Evolutionary conservation across 2,888 invertebrate species (phyloP), one percentile per base, ranked within the genome.

Genomic region (Tipula confusa): DNA sequence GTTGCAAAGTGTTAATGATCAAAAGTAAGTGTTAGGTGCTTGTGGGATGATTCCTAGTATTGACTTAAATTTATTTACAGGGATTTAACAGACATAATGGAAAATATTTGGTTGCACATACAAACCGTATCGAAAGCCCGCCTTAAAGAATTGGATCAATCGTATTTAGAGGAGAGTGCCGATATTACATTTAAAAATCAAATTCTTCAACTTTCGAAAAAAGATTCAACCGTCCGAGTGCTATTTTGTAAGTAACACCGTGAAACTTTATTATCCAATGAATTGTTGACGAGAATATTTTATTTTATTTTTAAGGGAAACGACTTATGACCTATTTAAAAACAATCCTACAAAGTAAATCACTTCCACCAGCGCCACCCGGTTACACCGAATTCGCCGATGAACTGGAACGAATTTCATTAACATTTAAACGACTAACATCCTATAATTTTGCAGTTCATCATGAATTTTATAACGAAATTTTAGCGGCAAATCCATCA

Each of bases 381-480:
- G 90, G 90, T 6, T 90, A 88, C 83, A 85, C 33, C n/a, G 89
- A 89, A 79, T 89, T 86, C 36, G 86, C 86, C 80, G 88, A 88
- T 31, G 89, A 89, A 84, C 84, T 90, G 79, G 87, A 88, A 84
- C 87, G 86, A 82, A 87, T 88, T 85, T 87, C 87, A 2, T 86
- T 86, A 84, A 88, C 88, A 6, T 87, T 89, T 15, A 88, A 88
- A 48, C 88, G 89, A 9, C 86, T 89, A 9, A 88, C 89, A 79
- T 86, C 87, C 81, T 89, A 90, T 84, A 90, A 90, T 85, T 89
- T 89, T 84, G 88, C 89, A 9, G 90, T 90, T 1, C 89, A 89
- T 83, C 88, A 89, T 1, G 89, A 89, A 83, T 88, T 89, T 85
- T 89, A 89, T 83, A 85, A 87, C 29, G 86, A 88, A 84, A 85